Conservation (phyloP, 2,113 vertebrate species). For the Cebidichthys violaceus region DNA sequence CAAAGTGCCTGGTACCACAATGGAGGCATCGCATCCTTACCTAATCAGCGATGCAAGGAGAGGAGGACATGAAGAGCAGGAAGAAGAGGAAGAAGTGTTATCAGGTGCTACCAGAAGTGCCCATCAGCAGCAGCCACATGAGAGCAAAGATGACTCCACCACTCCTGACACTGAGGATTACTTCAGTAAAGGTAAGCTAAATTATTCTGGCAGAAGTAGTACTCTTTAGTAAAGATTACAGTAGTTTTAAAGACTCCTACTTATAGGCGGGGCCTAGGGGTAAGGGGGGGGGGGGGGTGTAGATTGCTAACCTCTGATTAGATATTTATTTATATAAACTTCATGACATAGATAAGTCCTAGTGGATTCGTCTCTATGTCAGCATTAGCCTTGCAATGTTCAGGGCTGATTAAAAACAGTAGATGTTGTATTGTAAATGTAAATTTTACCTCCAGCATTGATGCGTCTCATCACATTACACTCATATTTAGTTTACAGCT, state of each 20-base stretch:
- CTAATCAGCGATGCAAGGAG: constrained; percentile 84
- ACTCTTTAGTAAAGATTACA: neutral
- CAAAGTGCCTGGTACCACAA: constrained; percentile 91
- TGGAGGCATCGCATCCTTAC: constrained; percentile 86
- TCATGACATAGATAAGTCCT: neutral
- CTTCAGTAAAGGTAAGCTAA: constrained; percentile 90
- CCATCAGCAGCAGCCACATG: constrained; percentile 85
- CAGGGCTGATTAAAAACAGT: neutral
- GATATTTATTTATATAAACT: neutral
- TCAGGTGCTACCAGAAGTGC: constrained; percentile 98
- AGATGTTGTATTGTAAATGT: no score
- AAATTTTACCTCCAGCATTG: no score
- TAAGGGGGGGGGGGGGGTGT: neutral
- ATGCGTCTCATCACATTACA: neutral
- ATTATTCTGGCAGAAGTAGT: neutral
- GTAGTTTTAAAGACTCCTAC: neutral
- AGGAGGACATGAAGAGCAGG: constrained; percentile 83
- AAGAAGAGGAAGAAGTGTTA: constrained; percentile 84
- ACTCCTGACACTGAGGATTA: constrained; percentile 87
- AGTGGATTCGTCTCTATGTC: neutral
- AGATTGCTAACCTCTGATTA: neutral
- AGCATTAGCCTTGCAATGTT: neutral
- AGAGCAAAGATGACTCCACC: constrained; percentile 86
- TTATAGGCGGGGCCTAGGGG: neutral
- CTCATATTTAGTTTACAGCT: neutral